phyloP scores from a whole-genome alignment of 2,888 invertebrate genomes.

The Sarcophaga subvicina region DNA sequence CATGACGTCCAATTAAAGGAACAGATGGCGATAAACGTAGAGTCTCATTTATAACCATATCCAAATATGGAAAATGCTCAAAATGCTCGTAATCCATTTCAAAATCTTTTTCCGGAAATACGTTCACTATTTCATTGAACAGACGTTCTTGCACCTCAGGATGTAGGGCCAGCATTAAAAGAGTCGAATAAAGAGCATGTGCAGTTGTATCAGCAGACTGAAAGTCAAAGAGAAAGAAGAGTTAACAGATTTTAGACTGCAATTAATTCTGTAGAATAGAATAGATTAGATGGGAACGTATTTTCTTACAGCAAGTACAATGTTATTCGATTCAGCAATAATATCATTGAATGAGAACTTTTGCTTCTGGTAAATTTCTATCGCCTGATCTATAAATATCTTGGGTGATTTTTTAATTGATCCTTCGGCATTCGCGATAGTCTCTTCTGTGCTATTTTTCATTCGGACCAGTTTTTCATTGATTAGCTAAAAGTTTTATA shows the following conservation, averaged over 20 bases:
- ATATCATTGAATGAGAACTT: conserved; percentile 70
- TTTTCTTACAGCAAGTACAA: conserved; percentile 69
- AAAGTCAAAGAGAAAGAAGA: not conserved
- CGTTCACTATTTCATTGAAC: conserved; percentile 66
- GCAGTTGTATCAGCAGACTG: conserved; percentile 72
- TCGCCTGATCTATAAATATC: conserved; percentile 72
- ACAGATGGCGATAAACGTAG: conserved; percentile 71
- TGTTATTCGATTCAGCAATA: conserved; percentile 71
- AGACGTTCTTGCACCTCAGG: conserved; percentile 69
- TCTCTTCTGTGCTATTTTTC: not conserved
- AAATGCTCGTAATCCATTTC: conserved; percentile 68
- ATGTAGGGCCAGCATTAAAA: conserved; percentile 71
- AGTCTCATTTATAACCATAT: conserved; percentile 73
- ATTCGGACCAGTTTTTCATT: conserved; percentile 11
- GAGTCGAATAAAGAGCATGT: conserved; percentile 60
- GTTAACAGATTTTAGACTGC: not conserved
- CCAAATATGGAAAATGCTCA: conserved; percentile 72
- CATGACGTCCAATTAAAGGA: conserved; percentile 71
- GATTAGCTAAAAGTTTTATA: not conserved
- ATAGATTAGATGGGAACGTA: not conserved
- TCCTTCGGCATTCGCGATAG: not conserved
- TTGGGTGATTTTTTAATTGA: conserved; percentile 67
- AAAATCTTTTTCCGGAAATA: conserved; percentile 70
- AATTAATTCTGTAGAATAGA: too few relatives aligned
- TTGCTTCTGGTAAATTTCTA: conserved; percentile 67